Evolutionary conservation across 2,888 invertebrate species (phyloP).

Genomic region (Nemotelus nigrinus): DNA sequence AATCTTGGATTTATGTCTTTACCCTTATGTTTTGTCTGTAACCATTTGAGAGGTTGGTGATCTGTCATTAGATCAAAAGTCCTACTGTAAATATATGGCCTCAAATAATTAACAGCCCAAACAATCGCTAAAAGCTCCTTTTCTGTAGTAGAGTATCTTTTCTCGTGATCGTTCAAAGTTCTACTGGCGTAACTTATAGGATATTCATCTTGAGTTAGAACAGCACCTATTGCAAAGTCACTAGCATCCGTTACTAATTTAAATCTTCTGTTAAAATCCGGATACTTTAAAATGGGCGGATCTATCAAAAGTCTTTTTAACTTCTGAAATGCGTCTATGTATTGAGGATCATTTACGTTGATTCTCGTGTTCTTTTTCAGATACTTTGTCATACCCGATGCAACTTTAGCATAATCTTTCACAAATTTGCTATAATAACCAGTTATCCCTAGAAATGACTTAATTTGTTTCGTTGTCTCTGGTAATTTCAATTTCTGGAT

Average conservation of each 20-base stretch:
- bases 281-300: background rate
- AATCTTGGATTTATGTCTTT: background rate
- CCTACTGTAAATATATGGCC: conserved; percentile 54
- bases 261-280: conserved; percentile 2
- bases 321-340: conserved; percentile 14
- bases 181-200: background rate
- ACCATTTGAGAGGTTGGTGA: conserved; percentile 14
- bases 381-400: conserved; percentile 4
- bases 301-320: background rate
- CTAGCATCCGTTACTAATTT: conserved; percentile 8
- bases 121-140: background rate
- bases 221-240: conserved; percentile 41
- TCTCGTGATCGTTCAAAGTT: background rate
- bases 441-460: conserved; percentile 19
- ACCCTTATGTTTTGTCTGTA: background rate
- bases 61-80: conserved; percentile 19
- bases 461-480: conserved; percentile 14
- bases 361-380: conserved; percentile 26
- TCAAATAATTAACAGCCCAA: background rate
- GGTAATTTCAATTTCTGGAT: background rate
- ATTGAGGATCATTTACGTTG: conserved; percentile 5
- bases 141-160: conserved; percentile 3
- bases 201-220: conserved; percentile 37
- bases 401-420: conserved; percentile 9
- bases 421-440: conserved; percentile 23